Conservation (phyloP, 2,797 vertebrate species). For the Esox masquinongy region DNA sequence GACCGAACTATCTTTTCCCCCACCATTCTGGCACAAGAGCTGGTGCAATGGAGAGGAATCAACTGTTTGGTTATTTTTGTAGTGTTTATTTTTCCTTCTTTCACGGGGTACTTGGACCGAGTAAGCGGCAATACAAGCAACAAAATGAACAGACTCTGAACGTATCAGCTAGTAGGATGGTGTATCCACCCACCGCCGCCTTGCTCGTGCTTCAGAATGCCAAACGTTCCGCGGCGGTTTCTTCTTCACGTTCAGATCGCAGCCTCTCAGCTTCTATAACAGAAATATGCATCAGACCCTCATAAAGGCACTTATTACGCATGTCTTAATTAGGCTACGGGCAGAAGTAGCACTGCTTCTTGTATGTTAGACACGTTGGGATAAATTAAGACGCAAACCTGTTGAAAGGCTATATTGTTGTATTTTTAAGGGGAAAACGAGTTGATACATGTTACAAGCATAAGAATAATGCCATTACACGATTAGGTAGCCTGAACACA, state of each 20-base stretch:
- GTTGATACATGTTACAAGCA: not conserved
- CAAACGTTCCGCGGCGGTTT: conserved; percentile 18
- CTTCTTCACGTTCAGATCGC: conserved; percentile 10
- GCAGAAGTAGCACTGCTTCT: not conserved
- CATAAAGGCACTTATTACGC: not conserved
- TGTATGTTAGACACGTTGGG: not conserved
- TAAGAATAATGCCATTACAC: not conserved
- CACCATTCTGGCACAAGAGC: conserved; percentile 84
- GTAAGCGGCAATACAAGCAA: conserved; percentile 92
- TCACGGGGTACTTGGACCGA: conserved; percentile 84
- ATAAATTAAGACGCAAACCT: not conserved
- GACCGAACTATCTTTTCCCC: conserved; percentile 85
- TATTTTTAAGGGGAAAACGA: not conserved
- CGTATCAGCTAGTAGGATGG: conserved; percentile 63
- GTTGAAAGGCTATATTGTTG: not conserved
- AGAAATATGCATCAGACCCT: conserved; percentile 25
- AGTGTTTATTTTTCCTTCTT: conserved; percentile 83
- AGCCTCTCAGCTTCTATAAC: conserved; percentile 5
- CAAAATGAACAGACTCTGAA: conserved; percentile 82
- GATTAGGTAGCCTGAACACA: not conserved
- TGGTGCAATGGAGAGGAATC: conserved; percentile 88
- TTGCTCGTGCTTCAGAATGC: conserved; percentile 1
- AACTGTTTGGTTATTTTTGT: conserved; percentile 79
- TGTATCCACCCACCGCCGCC: conserved; percentile 56
- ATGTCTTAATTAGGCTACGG: not conserved